Evolutionary conservation across 2,797 vertebrate species (phyloP), one percentile per base, ranked within the genome.

Genomic region (Micrastur ruficollis): DNA sequence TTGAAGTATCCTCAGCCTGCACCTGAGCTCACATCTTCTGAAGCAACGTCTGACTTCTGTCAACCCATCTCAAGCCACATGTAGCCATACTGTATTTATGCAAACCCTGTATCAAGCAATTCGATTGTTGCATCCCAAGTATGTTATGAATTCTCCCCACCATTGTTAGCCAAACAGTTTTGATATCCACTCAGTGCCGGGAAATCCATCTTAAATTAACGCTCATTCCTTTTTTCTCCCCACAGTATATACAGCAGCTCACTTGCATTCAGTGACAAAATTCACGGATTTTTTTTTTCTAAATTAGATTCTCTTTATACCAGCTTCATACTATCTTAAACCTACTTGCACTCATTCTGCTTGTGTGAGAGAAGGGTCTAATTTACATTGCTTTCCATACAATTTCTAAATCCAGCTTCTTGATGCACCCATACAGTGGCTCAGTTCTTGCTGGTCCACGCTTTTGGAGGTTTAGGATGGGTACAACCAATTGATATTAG

Each of bases 221-320:
- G 9, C 11, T 61, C 18, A 52, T 76, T 72, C 23, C 20, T 20
- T 82, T 82, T 84, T 73, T 17, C 17, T 63, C 27, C 17, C 6
- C 5, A 6, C 21, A 36, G 10, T 32, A 32, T 8, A 32, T 26
- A 59, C 3, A 55, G 40, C n/a, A 93, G 12, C 27, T 62, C 32
- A 49, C 10, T 90, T 71, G 9, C 13, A 49, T 55, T 67, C 74
- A 65, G 22, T 58, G 62, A 40, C 9, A 70, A 86, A 81, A 90
- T 44, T 40, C 6, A 44, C 26, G 25, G 8, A 2, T 10, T n/a
- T 26, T 7, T 2, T 31, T 2, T 17, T 63, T n/a, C 0, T 19
- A 46, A 68, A 47, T 62, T 78, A 86, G 11, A 50, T n/a, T 11
- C 8, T 14, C 14, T 81, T 86, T 78, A 34, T 18, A 75, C 5